These are phyloP conservation scores for Scolopax rusticola DNA, from an alignment of 2,797 vertebrate species.

Conservation along the genomic window DNA sequence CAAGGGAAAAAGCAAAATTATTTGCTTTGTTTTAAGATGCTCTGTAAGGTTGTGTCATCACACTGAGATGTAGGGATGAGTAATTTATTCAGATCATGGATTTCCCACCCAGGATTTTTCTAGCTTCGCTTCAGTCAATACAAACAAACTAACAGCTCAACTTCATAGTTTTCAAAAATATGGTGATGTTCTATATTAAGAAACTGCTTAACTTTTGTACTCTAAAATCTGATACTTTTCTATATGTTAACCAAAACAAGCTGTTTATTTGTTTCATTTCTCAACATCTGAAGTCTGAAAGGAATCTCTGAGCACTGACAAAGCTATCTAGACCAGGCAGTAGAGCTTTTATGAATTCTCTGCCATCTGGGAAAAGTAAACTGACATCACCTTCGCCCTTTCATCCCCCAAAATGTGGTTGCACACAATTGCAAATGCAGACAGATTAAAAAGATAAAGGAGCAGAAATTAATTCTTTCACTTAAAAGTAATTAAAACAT, in stretches of 20 bases:
- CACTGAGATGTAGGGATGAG: not conserved
- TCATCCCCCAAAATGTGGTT: constrained; percentile 43
- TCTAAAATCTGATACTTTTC: not conserved
- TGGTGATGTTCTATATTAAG: not conserved
- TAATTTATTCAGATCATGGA: not conserved
- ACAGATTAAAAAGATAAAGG: constrained; percentile 43
- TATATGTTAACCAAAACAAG: not conserved
- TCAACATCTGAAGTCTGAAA: constrained; percentile 27
- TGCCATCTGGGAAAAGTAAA: constrained; percentile 53
- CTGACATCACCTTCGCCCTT: constrained; percentile 56
- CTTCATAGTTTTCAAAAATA: not conserved
- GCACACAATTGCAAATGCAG: constrained; percentile 64
- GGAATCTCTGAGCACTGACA: not conserved
- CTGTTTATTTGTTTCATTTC: not conserved
- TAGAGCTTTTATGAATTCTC: constrained; percentile 54
- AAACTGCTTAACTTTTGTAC: not conserved
- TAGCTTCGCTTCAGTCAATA: not conserved
- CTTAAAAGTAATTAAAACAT: constrained; percentile 81
- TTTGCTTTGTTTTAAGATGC: not conserved
- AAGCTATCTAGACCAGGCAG: constrained; percentile 19
- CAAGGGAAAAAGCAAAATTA: not conserved
- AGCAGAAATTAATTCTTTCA: constrained; percentile 55
- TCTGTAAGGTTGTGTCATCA: not conserved
- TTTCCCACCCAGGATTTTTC: not conserved
- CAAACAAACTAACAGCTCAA: not conserved